Base-by-base conservation (phyloP, 2,113 vertebrate genomes). In the Machaerirhynchus nigripectus region DNA sequence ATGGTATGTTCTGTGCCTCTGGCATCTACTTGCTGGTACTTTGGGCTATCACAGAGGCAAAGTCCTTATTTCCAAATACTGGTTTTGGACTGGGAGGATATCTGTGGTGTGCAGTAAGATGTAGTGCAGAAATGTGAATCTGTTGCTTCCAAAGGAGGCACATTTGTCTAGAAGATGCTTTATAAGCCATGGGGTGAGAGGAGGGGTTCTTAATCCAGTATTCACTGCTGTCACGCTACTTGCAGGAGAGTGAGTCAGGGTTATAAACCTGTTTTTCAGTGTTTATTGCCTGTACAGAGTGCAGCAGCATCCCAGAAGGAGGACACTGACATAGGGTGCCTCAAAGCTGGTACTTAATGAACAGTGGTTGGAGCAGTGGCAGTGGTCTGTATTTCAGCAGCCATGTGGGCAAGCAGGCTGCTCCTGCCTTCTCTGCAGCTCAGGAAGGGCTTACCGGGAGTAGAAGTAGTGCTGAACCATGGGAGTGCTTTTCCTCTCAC, bases 401-500 rank as follows among this genome's bases (percentile, higher is more conserved):
- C n/a, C 4, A 0, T 8, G 30, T 7, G 40, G 30, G 15, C 20
- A 31, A 35, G n/a, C 52, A 68, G 56, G 4, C 49, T 73, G 87
- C 37, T 46, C 15, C 55, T 21, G 30, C 27, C 23, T 42, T 40
- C 17, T 2, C 0, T 0, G 0, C 2, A 1, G 46, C 23, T 78
- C 24, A 40, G 50, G 44, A 22, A 15, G 61, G 23, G 30, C 26
- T 57, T 30, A 1, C 7, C 68, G 71, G 47, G 52, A 57, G 23
- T 37, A 18, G 61, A 33, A 33, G 31, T 5, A 4, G 28, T 20
- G 30, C 75, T 47, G 83, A 65, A 3, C 46, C 16, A 2, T 2
- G 27, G 60, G 55, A 7, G 24, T 22, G 20, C 21, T 28, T 8
- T 13, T 35, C 47, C 10, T 23, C 40, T 56, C 27, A 6, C 64